Evolutionary conservation across 2,888 invertebrate genomes (phyloP).

Genomic region (Drosophila dives): DNA sequence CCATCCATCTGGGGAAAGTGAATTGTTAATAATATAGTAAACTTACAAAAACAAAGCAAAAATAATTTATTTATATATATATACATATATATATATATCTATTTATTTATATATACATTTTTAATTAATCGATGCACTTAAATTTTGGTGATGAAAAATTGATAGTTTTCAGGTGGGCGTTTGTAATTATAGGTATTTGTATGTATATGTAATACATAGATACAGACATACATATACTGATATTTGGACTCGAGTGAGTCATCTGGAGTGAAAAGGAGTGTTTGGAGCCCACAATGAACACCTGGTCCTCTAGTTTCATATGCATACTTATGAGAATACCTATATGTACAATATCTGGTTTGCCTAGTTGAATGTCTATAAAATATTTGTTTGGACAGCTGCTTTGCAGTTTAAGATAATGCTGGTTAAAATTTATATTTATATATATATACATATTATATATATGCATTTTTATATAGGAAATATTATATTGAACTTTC

Average conservation of each 20-base stretch:
- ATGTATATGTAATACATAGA: not conserved
- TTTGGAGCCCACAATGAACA: constrained; percentile 13
- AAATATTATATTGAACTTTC: not conserved
- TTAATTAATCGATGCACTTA: no score
- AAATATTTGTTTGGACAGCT: constrained; percentile 20
- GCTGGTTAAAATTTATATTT: not conserved
- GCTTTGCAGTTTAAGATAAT: not conserved
- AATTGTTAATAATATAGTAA: not conserved
- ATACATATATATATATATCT: not conserved
- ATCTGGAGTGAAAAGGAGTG: constrained; percentile 18
- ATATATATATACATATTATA: not conserved
- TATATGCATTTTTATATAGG: not conserved
- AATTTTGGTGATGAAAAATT: not conserved
- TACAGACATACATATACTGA: not conserved
- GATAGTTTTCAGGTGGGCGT: not conserved
- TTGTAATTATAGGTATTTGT: not conserved
- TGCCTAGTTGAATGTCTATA: not conserved
- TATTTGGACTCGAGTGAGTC: constrained; percentile 8
- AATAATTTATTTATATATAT: not conserved
- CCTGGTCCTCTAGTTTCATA: constrained; percentile 20
- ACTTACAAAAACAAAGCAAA: not conserved
- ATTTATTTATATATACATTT: not conserved
- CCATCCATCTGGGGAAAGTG: constrained; percentile 53
- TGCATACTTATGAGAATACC: not conserved
- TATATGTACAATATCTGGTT: not conserved